Evolutionary conservation across 1,140 invertebrate species (phyloP).

Genomic region (Carposina sasakii): DNA sequence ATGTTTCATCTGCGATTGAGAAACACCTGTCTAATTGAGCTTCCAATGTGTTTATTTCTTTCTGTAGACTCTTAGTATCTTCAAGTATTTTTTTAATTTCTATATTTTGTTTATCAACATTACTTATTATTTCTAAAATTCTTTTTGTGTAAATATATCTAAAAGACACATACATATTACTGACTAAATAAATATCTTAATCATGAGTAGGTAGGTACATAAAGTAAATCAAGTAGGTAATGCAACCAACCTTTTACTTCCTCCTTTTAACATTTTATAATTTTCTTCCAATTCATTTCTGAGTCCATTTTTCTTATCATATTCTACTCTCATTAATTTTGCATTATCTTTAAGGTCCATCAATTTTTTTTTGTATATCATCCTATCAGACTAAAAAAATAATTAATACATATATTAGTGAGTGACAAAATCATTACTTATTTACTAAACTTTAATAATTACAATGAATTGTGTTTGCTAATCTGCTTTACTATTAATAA

Average conservation of each 20-base stretch:
- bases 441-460: no score
- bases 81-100: slow-evolving; percentile 93
- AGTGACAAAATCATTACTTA: no score
- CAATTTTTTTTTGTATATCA: slow-evolving; percentile 72
- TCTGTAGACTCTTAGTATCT: slow-evolving; percentile 91
- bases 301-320: slow-evolving; percentile 75
- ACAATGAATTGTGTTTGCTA: no score
- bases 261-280: slow-evolving; percentile 78
- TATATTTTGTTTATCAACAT: slow-evolving; percentile 93
- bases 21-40: slow-evolving; percentile 94
- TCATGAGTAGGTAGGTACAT: neutral
- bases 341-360: slow-evolving; percentile 72
- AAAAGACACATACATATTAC: slow-evolving; percentile 42
- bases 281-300: slow-evolving; percentile 76
- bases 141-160: slow-evolving; percentile 91
- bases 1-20: slow-evolving; percentile 91
- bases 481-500: no score
- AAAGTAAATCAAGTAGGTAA: neutral
- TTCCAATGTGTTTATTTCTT: slow-evolving; percentile 91
- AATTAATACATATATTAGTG: slow-evolving; percentile 5
- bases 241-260: slow-evolving; percentile 68
- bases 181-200: slow-evolving; percentile 5
- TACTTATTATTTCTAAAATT: slow-evolving; percentile 95
- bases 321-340: slow-evolving; percentile 73
- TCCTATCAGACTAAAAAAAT: slow-evolving; percentile 65